Evolutionary conservation across 2,113 vertebrate species (phyloP).

Genomic region (Myrmecobius fasciatus): DNA sequence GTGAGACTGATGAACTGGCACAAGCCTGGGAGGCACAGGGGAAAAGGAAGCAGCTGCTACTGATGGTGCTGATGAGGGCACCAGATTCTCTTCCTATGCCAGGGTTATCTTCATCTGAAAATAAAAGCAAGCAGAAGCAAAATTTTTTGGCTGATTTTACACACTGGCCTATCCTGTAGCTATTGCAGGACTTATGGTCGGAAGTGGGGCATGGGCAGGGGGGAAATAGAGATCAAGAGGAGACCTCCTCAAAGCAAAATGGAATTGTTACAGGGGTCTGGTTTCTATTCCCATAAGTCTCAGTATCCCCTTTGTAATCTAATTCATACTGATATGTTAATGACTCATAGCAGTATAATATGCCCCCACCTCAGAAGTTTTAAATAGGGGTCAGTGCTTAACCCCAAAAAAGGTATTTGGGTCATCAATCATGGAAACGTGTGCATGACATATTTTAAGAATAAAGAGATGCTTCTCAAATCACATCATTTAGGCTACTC

Average conservation of each 20-base stretch:
- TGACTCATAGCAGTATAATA: no score
- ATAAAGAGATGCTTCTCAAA: background rate
- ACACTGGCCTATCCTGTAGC: background rate
- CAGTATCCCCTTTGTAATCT: background rate
- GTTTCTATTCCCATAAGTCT: background rate
- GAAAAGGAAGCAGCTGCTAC: background rate
- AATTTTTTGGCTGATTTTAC: background rate
- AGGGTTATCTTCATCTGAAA: background rate
- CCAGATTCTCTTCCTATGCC: background rate
- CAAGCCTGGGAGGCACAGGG: background rate
- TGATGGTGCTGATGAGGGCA: background rate
- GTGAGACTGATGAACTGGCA: background rate
- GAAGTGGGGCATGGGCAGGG: background rate
- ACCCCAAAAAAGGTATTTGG: background rate
- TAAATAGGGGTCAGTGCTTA: no score
- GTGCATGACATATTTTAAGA: background rate
- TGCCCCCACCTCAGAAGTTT: no score
- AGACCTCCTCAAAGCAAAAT: background rate
- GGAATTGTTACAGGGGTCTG: background rate
- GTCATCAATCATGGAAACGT: background rate
- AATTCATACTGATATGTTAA: no score
- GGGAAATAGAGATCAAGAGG: background rate
- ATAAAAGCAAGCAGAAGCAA: background rate
- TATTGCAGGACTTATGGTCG: background rate
- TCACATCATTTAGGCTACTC: accelerated